These are phyloP conservation scores for Tenualosa ilisha DNA, from an alignment of 2,797 vertebrate genomes.

Conservation along the genomic window DNA sequence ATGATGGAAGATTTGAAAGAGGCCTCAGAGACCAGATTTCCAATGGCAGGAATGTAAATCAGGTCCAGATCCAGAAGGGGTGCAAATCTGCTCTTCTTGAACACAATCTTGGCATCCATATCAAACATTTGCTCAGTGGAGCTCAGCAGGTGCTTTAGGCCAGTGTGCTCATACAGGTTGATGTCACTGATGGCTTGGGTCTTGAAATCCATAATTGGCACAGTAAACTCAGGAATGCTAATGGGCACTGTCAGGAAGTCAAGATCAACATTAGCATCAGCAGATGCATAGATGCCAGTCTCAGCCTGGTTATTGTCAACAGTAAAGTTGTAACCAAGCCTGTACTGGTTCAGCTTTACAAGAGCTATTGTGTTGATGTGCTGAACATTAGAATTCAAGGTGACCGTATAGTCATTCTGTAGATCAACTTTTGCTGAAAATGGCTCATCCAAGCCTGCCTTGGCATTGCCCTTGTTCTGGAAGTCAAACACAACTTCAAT, in stretches of 20 bases:
- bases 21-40: slow-evolving; percentile 85
- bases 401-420: slow-evolving; percentile 82
- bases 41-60: slow-evolving; percentile 80
- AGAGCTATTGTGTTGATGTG: slow-evolving; percentile 75
- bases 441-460: slow-evolving; percentile 75
- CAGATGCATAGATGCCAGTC: slow-evolving; percentile 68
- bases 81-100: slow-evolving; percentile 81
- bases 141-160: slow-evolving; percentile 81
- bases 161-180: slow-evolving; percentile 84
- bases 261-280: slow-evolving; percentile 85
- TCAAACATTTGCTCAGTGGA: slow-evolving; percentile 86
- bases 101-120: slow-evolving; percentile 80
- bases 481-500: slow-evolving; percentile 74
- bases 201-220: slow-evolving; percentile 72
- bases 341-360: slow-evolving; percentile 86
- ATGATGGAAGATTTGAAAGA: slow-evolving; percentile 90
- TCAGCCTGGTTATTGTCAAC: slow-evolving; percentile 76
- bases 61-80: slow-evolving; percentile 72
- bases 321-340: slow-evolving; percentile 80
- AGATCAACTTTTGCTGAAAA: slow-evolving; percentile 85
- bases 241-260: slow-evolving; percentile 85
- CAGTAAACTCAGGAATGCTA: slow-evolving; percentile 78
- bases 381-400: slow-evolving; percentile 76
- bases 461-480: slow-evolving; percentile 85
- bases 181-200: slow-evolving; percentile 76